Evolutionary conservation across 2,888 invertebrate species (phyloP).

Genomic region (Idaea biselata): DNA sequence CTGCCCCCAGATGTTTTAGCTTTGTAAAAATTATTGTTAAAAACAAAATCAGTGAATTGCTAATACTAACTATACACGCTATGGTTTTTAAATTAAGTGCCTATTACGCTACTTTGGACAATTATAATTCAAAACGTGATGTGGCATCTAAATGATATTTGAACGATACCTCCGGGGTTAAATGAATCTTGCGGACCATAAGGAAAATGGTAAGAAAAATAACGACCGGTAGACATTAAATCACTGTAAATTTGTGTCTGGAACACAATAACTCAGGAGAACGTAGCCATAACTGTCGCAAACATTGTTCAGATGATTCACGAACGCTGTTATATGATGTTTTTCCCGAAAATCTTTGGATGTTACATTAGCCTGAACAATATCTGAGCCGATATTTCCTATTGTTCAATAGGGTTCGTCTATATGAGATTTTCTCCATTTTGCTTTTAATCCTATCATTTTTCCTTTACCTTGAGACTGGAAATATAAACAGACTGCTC

Average conservation of each 20-base stretch:
- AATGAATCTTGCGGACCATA: conserved; percentile 31
- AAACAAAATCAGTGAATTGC: conserved; percentile 6
- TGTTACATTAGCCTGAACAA: conserved; percentile 4
- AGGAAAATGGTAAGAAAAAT: conserved; percentile 53
- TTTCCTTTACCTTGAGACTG: not conserved
- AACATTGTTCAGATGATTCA: conserved; percentile 74
- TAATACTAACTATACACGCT: no score
- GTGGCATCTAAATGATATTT: conserved; percentile 30
- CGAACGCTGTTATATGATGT: conserved; percentile 63
- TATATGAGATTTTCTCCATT: not conserved
- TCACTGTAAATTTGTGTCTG: conserved; percentile 70
- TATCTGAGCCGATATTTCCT: not conserved
- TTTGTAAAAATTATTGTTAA: conserved; percentile 11
- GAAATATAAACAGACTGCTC: not conserved
- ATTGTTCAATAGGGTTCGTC: not conserved
- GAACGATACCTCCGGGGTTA: conserved; percentile 26
- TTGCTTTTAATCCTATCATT: not conserved
- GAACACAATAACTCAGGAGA: conserved; percentile 70
- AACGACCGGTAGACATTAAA: conserved; percentile 63
- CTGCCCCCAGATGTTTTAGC: conserved; percentile 15
- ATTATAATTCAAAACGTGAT: conserved; percentile 27
- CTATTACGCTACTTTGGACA: conserved; percentile 22
- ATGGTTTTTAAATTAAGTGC: conserved; percentile 15
- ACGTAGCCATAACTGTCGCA: conserved; percentile 72
- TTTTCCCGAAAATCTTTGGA: conserved; percentile 37